Evolutionary conservation across 2,113 vertebrate genomes (phyloP).

Genomic region (Patagioenas fasciata): DNA sequence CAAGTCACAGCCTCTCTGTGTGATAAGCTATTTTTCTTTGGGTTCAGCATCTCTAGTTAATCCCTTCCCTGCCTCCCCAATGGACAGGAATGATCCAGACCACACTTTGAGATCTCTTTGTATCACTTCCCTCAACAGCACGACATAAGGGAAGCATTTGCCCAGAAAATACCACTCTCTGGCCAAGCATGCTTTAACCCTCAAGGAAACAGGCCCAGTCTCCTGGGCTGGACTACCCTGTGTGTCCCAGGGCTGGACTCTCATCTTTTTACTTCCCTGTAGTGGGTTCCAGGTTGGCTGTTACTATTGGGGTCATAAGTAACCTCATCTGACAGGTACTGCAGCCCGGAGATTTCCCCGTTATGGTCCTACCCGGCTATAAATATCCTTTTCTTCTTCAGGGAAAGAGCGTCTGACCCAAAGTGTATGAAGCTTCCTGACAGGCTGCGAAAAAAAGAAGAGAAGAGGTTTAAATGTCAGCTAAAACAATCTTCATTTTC

Average conservation of each 20-base stretch:
- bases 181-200: neutral
- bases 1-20: neutral
- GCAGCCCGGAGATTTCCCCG: conserved; percentile 42
- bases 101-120: neutral
- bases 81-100: neutral
- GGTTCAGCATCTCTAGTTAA: neutral
- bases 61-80: neutral
- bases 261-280: neutral
- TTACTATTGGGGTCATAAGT: conserved; percentile 44
- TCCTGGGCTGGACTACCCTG: neutral
- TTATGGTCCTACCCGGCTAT: conserved; percentile 48
- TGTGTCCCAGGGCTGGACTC: neutral
- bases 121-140: neutral
- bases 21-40: neutral
- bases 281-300: neutral
- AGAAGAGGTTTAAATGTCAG: conserved; percentile 75
- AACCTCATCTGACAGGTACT: conserved; percentile 59
- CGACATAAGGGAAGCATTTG: neutral
- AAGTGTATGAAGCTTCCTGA: conserved; percentile 66
- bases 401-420: conserved; percentile 50
- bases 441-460: conserved; percentile 58
- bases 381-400: conserved; percentile 70
- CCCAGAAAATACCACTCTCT: neutral
- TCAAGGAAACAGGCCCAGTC: neutral
- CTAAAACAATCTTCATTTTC: conserved; percentile 73